These are phyloP conservation scores for Alauda arvensis DNA, from an alignment of 2,797 vertebrate species.

Conservation along the genomic window DNA sequence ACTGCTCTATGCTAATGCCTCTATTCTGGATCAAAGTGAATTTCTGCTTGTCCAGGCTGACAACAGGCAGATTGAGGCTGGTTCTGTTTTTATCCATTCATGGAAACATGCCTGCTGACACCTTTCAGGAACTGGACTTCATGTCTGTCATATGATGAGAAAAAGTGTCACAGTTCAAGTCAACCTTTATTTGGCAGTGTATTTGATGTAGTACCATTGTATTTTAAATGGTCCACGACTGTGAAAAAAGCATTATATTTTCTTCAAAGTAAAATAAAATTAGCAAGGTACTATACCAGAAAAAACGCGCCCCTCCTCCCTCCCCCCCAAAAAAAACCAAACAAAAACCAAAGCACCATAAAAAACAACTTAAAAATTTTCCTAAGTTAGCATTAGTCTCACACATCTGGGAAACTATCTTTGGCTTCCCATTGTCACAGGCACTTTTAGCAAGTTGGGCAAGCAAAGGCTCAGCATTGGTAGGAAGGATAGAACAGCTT, in stretches of 20 bases:
- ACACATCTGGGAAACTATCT: neutral
- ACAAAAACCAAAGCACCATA: neutral
- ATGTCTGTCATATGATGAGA: neutral
- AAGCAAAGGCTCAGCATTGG: neutral
- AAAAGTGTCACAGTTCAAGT: neutral
- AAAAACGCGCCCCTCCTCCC: no score
- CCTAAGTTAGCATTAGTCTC: neutral
- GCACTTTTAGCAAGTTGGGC: neutral
- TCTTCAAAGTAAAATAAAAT: neutral
- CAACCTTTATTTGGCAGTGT: neutral
- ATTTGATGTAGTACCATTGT: neutral
- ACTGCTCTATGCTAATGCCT: neutral
- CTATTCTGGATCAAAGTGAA: neutral
- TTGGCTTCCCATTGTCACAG: neutral
- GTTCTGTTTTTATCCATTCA: neutral
- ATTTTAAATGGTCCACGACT: neutral
- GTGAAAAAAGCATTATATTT: neutral
- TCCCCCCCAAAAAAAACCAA: neutral
- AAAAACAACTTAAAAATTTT: neutral
- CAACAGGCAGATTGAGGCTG: neutral
- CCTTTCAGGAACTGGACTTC: neutral
- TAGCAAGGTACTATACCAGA: neutral
- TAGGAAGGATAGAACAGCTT: neutral
- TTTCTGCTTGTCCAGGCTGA: neutral
- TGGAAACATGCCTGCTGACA: neutral